Percentiles rank a stretch among this genome's conserved stretches.
Evolutionary conservation across 2,888 invertebrate species (phyloP).

Genomic region (Cataglyphis albicans): DNA sequence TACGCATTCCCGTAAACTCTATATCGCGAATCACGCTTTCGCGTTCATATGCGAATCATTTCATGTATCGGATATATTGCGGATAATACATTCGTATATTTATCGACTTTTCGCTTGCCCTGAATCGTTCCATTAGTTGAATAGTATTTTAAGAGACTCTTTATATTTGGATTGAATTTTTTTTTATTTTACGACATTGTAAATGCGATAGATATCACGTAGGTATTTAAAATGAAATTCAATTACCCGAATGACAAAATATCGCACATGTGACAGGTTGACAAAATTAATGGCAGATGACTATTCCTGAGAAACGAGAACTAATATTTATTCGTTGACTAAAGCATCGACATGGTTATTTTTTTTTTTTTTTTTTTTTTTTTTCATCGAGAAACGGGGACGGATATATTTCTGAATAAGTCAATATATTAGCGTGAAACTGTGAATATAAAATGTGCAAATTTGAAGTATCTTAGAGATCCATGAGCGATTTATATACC

Average conservation of each 20-base stretch:
- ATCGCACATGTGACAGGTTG: no score
- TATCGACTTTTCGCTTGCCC: neutral
- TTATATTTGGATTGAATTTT: neutral
- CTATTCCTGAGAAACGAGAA: no score
- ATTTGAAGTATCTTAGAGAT: slow-evolving; percentile 14
- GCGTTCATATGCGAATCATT: neutral
- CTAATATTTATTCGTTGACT: neutral
- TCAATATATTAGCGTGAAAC: slow-evolving; percentile 21
- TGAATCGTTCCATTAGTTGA: neutral
- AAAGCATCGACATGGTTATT: neutral
- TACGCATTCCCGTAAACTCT: slow-evolving; percentile 27
- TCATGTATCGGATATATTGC: slow-evolving; percentile 16
- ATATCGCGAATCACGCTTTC: neutral
- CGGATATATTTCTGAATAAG: slow-evolving; percentile 16
- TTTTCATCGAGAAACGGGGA: neutral
- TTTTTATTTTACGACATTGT: neutral
- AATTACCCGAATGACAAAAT: neutral
- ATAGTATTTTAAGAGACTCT: neutral
- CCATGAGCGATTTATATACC: slow-evolving; percentile 36
- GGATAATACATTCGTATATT: neutral
- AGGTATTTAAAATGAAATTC: neutral
- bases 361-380: no score
- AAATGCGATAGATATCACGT: neutral
- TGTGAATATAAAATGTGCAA: slow-evolving; percentile 28
- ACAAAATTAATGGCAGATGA: neutral